Evolutionary conservation across 2,888 invertebrate species (phyloP).

Genomic region (Ichneumoninae sp.): DNA sequence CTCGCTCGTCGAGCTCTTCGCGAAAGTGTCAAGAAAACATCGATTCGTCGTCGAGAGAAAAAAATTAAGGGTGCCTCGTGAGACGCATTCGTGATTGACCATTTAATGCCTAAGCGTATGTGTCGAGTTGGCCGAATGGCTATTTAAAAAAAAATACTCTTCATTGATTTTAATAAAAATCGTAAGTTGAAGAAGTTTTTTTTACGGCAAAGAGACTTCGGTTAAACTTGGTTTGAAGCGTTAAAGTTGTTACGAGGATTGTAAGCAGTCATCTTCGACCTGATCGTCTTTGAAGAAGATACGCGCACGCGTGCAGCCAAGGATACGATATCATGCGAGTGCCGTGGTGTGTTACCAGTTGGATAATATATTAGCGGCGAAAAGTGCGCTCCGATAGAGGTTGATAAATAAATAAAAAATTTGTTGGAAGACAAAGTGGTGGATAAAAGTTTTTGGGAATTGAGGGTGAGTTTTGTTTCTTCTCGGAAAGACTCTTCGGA

Average conservation of each 20-base stretch:
- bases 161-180: too few relatives aligned
- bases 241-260: too few relatives aligned
- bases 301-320: neutral
- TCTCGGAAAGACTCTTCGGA: neutral
- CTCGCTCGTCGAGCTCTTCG: neutral
- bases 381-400: neutral
- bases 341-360: neutral
- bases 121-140: too few relatives aligned
- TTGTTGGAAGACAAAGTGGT: neutral
- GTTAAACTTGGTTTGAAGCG: too few relatives aligned
- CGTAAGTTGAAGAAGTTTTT: too few relatives aligned
- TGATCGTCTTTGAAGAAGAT: neutral
- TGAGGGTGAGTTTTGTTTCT: neutral
- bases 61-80: neutral
- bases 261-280: too few relatives aligned
- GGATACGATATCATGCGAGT: conserved; percentile 6
- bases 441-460: neutral
- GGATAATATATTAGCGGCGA: neutral
- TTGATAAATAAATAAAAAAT: neutral
- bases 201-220: too few relatives aligned
- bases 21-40: conserved; percentile 20
- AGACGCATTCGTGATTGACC: too few relatives aligned
- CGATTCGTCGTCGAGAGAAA: neutral
- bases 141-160: too few relatives aligned
- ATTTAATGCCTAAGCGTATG: too few relatives aligned